These are phyloP conservation scores for Dicrurus megarhynchus DNA, from an alignment of 2,113 vertebrate genomes.

Conservation along the genomic window DNA sequence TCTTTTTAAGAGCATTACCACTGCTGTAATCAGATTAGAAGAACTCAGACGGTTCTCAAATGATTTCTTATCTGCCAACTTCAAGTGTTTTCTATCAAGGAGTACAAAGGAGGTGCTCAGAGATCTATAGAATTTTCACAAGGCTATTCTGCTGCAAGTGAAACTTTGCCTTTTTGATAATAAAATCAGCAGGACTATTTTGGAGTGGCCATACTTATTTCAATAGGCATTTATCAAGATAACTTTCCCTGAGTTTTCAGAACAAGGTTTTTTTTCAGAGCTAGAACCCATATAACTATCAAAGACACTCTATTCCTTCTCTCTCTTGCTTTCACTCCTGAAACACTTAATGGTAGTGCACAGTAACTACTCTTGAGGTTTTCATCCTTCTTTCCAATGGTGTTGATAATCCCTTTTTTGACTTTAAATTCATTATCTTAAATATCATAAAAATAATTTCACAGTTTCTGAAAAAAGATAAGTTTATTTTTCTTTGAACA, in stretches of 20 bases:
- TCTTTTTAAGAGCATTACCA: neutral
- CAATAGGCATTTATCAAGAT: neutral
- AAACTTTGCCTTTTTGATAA: neutral
- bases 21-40: neutral
- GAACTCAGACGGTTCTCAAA: neutral
- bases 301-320: neutral
- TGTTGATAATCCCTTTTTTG: neutral
- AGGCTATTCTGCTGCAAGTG: neutral
- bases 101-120: neutral
- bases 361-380: neutral
- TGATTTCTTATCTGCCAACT: neutral
- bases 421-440: neutral
- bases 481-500: constrained; percentile 75
- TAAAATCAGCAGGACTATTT: neutral
- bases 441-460: neutral
- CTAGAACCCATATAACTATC: neutral
- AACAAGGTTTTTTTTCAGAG: neutral
- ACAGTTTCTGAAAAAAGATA: constrained; percentile 56
- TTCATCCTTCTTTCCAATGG: neutral
- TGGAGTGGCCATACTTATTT: neutral
- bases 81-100: neutral
- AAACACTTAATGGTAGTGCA: neutral
- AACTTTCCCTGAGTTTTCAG: neutral
- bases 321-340: neutral
- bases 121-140: neutral